A percentile compares a stretch with the other conserved stretches of the same genome.
phyloP scores from a whole-genome alignment of 2,888 invertebrate species.

The Apamea monoglypha region DNA sequence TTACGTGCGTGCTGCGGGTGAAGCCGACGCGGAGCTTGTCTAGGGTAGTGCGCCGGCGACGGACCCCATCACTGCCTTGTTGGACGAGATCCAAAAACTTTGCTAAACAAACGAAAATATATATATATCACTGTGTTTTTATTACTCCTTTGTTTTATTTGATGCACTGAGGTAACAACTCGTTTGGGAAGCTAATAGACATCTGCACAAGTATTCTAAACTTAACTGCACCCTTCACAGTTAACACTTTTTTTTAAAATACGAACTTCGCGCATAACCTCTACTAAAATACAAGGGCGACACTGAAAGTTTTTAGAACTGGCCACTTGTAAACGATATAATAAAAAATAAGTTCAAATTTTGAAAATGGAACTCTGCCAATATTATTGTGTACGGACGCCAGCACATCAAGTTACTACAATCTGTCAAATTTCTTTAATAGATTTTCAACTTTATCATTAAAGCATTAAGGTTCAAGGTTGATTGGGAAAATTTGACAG shows the following conservation, averaged over 20 bases:
- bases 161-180: background rate
- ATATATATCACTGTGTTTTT: constrained; percentile 85
- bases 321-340: no score
- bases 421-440: no score
- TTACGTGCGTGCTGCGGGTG: constrained; percentile 76
- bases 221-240: background rate
- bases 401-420: no score
- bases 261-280: background rate
- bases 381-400: no score
- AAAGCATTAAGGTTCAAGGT: no score
- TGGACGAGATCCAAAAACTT: constrained; percentile 86
- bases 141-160: constrained; percentile 83
- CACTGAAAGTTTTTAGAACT: no score
- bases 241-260: background rate
- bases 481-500: no score
- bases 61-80: constrained; percentile 84
- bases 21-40: constrained; percentile 80
- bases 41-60: constrained; percentile 66
- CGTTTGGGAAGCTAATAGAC: background rate
- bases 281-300: no score
- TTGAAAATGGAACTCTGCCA: no score
- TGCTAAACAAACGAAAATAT: constrained; percentile 89
- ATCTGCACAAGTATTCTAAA: background rate
- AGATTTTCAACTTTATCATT: no score
- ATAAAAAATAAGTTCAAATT: no score